Evolutionary conservation across 2,113 vertebrate genomes (phyloP).

Genomic region (Sylvilagus bachmani): DNA sequence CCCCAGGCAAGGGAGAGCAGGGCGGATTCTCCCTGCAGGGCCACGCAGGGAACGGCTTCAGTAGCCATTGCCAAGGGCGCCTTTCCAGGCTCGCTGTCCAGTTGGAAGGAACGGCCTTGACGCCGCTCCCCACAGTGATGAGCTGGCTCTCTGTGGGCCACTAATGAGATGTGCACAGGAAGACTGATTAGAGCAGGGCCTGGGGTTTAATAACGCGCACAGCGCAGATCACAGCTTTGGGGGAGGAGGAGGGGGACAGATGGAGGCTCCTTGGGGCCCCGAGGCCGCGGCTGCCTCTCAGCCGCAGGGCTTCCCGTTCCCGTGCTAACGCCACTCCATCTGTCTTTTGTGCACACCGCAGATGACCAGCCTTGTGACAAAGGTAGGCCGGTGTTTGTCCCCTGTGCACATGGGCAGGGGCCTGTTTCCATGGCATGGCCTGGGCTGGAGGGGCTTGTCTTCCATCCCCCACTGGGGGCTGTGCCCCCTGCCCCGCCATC

Average conservation of each 20-base stretch:
- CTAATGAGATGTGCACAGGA: conserved; percentile 48
- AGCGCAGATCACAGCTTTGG: conserved; percentile 26
- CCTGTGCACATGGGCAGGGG: neutral
- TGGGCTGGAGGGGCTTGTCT: neutral
- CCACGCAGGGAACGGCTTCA: neutral
- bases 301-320: conserved; percentile 61
- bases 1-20: neutral
- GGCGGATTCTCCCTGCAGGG: neutral
- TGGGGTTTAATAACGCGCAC: conserved; percentile 27
- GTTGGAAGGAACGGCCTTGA: neutral
- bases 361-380: conserved; percentile 95
- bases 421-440: neutral
- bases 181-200: conserved; percentile 51
- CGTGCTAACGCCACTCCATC: conserved; percentile 85
- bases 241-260: conserved; percentile 60
- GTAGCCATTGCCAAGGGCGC: neutral
- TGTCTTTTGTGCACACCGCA: conserved; percentile 92
- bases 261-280: conserved; percentile 4
- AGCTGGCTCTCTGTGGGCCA: conserved; percentile 33
- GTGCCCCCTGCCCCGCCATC: neutral
- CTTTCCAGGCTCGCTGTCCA: neutral
- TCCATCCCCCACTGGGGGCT: neutral
- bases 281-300: conserved; percentile 47
- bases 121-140: neutral
- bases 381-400: conserved; percentile 91